Evolutionary conservation across 1,140 invertebrate species (phyloP).

Genomic region (Polypedilum vanderplanki): DNA sequence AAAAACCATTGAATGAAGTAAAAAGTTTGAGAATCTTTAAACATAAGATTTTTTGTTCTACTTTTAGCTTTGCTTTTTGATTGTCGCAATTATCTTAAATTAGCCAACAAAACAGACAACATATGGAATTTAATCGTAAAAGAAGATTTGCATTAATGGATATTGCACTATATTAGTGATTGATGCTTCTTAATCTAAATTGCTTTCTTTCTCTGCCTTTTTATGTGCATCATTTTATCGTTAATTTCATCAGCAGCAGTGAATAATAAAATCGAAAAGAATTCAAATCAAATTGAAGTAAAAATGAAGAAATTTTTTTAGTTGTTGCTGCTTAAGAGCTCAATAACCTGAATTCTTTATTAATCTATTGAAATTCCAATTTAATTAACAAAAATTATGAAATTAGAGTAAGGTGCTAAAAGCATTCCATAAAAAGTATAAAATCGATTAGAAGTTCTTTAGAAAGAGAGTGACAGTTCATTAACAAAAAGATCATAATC

Average conservation of each 20-base stretch:
- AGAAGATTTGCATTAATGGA: neutral
- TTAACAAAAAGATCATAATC: constrained; percentile 7
- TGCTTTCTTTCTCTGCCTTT: neutral
- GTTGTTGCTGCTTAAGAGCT: neutral
- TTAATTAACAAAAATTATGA: constrained; percentile 9
- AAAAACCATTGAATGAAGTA: neutral
- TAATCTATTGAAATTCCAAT: neutral
- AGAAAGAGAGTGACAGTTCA: neutral
- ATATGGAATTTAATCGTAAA: constrained; percentile 3
- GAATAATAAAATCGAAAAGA: neutral
- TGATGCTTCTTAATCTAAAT: neutral
- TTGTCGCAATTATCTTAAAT: constrained; percentile 13
- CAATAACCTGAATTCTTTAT: neutral
- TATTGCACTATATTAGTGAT: constrained; percentile 13
- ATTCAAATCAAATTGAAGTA: neutral
- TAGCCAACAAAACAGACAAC: constrained; percentile 10
- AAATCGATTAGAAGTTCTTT: neutral
- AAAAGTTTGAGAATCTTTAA: neutral
- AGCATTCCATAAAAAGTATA: neutral
- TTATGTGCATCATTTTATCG: neutral
- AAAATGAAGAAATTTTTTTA: neutral
- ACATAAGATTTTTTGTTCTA: neutral
- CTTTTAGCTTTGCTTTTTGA: neutral
- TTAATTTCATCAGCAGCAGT: neutral
- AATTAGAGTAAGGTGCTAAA: constrained; percentile 8